These are phyloP conservation scores for Chelmon rostratus DNA, from an alignment of 2,797 vertebrate genomes.

Conservation along the genomic window DNA sequence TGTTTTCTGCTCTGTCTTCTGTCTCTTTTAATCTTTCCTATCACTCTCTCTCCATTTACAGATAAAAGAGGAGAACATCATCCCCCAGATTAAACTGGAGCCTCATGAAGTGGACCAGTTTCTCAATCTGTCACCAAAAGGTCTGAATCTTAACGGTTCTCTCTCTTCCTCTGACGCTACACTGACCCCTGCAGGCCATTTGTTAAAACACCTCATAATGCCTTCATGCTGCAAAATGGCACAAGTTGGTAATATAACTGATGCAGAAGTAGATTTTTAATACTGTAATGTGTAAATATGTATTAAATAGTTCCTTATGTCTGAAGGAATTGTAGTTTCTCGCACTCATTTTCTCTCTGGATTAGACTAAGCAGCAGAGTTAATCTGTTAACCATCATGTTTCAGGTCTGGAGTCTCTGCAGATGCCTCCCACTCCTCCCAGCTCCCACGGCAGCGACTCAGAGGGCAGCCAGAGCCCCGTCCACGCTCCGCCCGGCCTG, in stretches of 20 bases:
- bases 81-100: conserved; percentile 96
- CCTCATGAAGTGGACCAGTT: conserved; percentile 99
- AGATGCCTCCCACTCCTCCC: conserved; percentile 97
- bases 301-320: neutral
- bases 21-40: neutral
- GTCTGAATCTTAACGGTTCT: conserved; percentile 75
- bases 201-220: neutral
- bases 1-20: neutral
- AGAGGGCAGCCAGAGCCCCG: conserved; percentile 95
- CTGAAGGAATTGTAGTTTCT: neutral
- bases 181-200: conserved; percentile 63
- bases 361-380: neutral
- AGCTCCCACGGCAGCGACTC: conserved; percentile 98
- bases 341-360: neutral
- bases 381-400: neutral
- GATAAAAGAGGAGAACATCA: conserved; percentile 89
- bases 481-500: conserved; percentile 83
- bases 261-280: neutral
- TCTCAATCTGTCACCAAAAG: conserved; percentile 96
- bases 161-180: neutral
- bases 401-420: conserved; percentile 90
- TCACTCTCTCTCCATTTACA: conserved; percentile 58
- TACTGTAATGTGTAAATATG: neutral
- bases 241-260: neutral
- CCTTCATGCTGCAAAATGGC: neutral